Percentiles rank a stretch among this genome's conserved stretches.
These are phyloP conservation scores for Aplysia californica DNA, from an alignment of 1,140 invertebrate species.

Conservation along the genomic window DNA sequence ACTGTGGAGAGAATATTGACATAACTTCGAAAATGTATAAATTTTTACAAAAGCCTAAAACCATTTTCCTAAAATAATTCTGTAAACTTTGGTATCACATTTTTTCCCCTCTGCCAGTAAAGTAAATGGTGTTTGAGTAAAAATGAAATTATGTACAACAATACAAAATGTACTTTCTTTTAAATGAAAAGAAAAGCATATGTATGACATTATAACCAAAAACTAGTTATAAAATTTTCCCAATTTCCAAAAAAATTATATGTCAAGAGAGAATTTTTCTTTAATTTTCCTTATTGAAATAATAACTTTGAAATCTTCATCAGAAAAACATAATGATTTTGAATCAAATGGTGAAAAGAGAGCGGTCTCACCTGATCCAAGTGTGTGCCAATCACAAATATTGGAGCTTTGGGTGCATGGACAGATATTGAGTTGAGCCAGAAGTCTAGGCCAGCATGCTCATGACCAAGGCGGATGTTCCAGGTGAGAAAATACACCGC, in stretches of 20 bases:
- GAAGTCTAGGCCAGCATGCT: slow-evolving; percentile 63
- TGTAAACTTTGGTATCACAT: no score
- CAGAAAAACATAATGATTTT: background rate
- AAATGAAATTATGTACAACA: background rate
- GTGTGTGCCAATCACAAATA: slow-evolving; percentile 66
- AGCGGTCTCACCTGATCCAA: slow-evolving; percentile 63
- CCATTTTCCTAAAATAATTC: no score
- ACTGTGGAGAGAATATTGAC: no score
- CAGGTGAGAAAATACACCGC: slow-evolving; percentile 65
- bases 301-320: background rate
- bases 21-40: no score
- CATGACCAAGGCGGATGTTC: slow-evolving; percentile 65
- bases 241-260: background rate
- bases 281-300: no score
- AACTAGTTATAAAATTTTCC: background rate
- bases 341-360: no score
- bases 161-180: background rate
- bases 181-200: background rate
- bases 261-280: no score
- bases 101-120: no score
- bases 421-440: slow-evolving; percentile 66
- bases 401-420: slow-evolving; percentile 65
- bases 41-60: no score
- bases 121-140: background rate
- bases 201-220: background rate